Base-by-base conservation (phyloP, 2,797 vertebrate genomes). In the Gymnoscopelus braueri region DNA sequence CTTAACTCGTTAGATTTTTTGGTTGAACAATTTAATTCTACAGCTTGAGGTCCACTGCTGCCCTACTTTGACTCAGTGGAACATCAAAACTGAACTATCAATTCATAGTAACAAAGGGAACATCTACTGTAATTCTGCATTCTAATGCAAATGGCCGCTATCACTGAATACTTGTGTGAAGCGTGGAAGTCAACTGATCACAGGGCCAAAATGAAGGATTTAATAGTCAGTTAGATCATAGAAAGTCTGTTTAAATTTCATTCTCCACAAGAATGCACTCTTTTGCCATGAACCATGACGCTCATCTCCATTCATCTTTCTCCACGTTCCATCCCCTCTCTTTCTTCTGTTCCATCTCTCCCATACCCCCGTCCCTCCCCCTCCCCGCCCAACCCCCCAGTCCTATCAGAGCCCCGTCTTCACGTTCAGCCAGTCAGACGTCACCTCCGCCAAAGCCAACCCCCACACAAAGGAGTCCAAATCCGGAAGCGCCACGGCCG, bases 321-420 rank as follows among this genome's bases (percentile, higher is more conserved):
- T 90, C 84, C 80, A 89, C 90, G 72, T 89, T 90, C 87, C 88
- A 88, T 85, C 87, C 85, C 83, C 65, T 91, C 87, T 88, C 86
- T 90, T 88, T 84, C 84, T 87, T 93, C 79, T 83, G 53, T 26
- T 56, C 60, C 49, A 23, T 49, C 44, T 88, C 86, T 76, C 83
- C 79, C 82, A 92, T 89, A 80, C 88, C 87, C 89, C 92, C 54
- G 24, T 80, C 63, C 62, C 60, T 69, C 51, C 54, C 48, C n/a
- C 14, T n/a, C 26, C 19, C 49, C 44, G 7, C 14, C 69, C 56
- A 35, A 57, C 73, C 47, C 50, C 80, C 80, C 89, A 92, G 91
- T 93, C 89, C 93, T 94, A 83, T 93, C 95, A 87, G 93, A 96
- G 93, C 92, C 96, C 67, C 69, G 91, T 94, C 84, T 94, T 95